Evolutionary conservation across 2,888 invertebrate species (phyloP), one percentile per base, ranked within the genome.

Genomic region (Synergus laeviventris): DNA sequence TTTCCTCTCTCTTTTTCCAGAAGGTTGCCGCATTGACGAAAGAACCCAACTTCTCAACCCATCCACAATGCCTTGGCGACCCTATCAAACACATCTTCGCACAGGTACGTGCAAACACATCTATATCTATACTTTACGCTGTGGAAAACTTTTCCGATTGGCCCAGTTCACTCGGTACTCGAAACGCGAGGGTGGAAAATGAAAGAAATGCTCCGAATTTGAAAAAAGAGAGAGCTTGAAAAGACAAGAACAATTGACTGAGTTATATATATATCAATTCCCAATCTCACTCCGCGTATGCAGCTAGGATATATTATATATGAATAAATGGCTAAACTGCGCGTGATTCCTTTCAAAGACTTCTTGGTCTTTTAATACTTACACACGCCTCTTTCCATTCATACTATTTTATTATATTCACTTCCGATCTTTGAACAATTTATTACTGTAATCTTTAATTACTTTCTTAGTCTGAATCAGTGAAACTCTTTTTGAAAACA

Each of bases 21-120:
- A 49, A 49, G 14, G 9, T 18, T 56, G 21, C 12, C 21, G 12
- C 21, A 24, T 56, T 56, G 21, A 12, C 21, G 21, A 5, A 21
- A 56, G 12, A 56, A 24, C 12, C 21, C 5, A 9, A 49, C 2
- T n/a, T 18, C n/a, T 49, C n/a, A n/a, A 49, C 8, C n/a, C n/a
- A 49, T n/a, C 49, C 8, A n/a, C n/a, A 49, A 49, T 49, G 9
- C n/a, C n/a, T n/a, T n/a, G 49, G 73, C 77, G 82, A 82, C 78
- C 54, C 54, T 73, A 45, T 12, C 31, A 21, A 31, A 39, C 45
- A 49, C 49, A 45, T 45, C 24, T 45, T 21, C 12, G 49, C 49
- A 24, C 45, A 31, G 39, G 36, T 36, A 45, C 31, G 36, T 36
- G 75, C 38, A 62, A 54, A 39, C 39, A 56, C 18, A 56, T 21